Percentiles rank a stretch among this genome's conserved stretches.
Evolutionary conservation across 2,888 invertebrate species (phyloP).

Genomic region (Pheosia tremula): DNA sequence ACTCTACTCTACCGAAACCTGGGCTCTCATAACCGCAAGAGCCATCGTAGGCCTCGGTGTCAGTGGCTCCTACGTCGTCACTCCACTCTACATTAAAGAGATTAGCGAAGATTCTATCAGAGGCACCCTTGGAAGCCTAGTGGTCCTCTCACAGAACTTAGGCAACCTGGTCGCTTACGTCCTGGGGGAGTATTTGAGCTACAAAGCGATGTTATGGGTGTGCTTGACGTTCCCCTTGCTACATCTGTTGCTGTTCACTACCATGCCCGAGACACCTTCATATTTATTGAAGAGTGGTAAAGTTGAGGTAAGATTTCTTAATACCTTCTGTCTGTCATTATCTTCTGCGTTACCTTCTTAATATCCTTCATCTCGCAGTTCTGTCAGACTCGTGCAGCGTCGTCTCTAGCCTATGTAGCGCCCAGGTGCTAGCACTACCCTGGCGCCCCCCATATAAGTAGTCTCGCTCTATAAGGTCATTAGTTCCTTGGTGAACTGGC

Average conservation of each 20-base stretch:
- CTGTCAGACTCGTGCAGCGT: too few species aligned
- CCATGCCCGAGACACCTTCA: constrained; percentile 78
- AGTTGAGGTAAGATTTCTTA: constrained; percentile 59
- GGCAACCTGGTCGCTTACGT: constrained; percentile 72
- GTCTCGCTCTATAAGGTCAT: too few species aligned
- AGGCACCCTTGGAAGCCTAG: constrained; percentile 71
- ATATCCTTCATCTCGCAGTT: too few species aligned
- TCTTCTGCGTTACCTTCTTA: too few species aligned
- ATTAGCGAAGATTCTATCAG: constrained; percentile 76
- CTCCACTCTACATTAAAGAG: constrained; percentile 77
- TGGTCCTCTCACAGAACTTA: constrained; percentile 72
- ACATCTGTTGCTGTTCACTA: constrained; percentile 66
- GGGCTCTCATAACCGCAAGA: constrained; percentile 74
- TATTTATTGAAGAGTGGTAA: constrained; percentile 73
- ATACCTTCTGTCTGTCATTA: too few species aligned
- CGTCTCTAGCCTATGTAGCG: too few species aligned
- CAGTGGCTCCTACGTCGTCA: constrained; percentile 75
- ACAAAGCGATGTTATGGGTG: constrained; percentile 70
- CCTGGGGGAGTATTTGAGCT: constrained; percentile 73
- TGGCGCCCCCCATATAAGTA: too few species aligned
- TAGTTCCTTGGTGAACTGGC: too few species aligned
- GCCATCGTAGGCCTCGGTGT: constrained; percentile 73
- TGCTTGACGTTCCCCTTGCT: constrained; percentile 69
- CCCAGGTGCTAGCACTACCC: too few species aligned
- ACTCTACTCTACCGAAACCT: constrained; percentile 70